A percentile compares a stretch with the other conserved stretches of the same genome.
Evolutionary conservation across 2,797 vertebrate genomes (phyloP).

Genomic region (Borostomias antarcticus): DNA sequence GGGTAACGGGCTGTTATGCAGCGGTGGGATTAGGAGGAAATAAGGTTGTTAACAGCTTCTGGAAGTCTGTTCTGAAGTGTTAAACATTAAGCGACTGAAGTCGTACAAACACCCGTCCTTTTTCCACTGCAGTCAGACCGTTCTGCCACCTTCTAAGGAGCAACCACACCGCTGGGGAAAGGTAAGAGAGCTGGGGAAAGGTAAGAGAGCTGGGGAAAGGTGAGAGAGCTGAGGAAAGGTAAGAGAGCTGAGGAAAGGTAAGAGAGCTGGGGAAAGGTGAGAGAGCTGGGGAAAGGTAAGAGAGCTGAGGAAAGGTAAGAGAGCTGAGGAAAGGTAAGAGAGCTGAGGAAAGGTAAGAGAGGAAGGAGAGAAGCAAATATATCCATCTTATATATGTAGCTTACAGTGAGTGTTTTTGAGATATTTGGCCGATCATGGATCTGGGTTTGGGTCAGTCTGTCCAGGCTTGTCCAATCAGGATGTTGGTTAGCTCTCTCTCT

Average conservation of each 20-base stretch:
- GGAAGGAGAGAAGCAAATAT: too few relatives aligned
- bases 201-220: too few relatives aligned
- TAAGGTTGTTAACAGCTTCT: constrained; percentile 63
- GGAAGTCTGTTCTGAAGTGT: constrained; percentile 62
- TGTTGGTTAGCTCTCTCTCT: too few relatives aligned
- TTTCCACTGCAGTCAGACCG: constrained; percentile 61
- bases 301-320: too few relatives aligned
- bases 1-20: constrained; percentile 53
- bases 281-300: too few relatives aligned
- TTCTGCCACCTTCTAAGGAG: constrained; percentile 53
- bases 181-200: constrained; percentile 60
- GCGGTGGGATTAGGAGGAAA: constrained; percentile 68
- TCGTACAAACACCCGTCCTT: constrained; percentile 59
- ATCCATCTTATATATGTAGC: too few relatives aligned
- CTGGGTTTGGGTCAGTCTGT: too few relatives aligned
- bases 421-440: not conserved
- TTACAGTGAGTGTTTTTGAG: not conserved
- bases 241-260: too few relatives aligned
- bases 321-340: too few relatives aligned
- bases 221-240: too few relatives aligned
- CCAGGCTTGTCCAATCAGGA: not conserved
- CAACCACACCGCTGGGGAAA: constrained; percentile 36
- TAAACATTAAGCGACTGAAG: constrained; percentile 75
- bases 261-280: too few relatives aligned
- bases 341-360: too few relatives aligned